Evolutionary conservation across 1,140 invertebrate genomes (phyloP).

Genomic region (Cyclina sinensis): DNA sequence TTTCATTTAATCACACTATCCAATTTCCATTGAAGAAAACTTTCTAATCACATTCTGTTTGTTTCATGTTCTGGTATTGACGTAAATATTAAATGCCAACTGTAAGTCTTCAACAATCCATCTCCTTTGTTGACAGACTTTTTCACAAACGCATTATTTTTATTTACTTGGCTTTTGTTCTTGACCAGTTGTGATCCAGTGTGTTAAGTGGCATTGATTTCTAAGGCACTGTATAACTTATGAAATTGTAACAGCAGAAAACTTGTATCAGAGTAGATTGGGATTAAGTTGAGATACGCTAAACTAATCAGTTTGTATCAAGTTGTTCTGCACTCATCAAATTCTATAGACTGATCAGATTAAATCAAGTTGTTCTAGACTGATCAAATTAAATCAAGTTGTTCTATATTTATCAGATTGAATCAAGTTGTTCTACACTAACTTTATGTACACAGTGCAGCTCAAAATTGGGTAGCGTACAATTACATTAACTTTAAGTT

Average conservation of each 20-base stretch:
- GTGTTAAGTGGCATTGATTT: conserved; percentile 7
- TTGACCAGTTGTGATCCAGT: not conserved
- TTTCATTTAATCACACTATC: not conserved
- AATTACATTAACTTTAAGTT: not conserved
- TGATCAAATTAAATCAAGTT: not conserved
- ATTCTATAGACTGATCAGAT: too few species aligned
- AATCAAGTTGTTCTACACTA: not conserved
- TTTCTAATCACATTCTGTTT: not conserved
- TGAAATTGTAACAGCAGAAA: not conserved
- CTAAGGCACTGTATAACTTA: not conserved
- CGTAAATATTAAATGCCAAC: not conserved
- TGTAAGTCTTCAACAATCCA: not conserved
- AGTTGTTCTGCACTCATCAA: not conserved
- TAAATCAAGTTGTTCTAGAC: not conserved
- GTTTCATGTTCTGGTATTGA: not conserved
- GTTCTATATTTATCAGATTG: not conserved
- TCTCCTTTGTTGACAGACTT: not conserved
- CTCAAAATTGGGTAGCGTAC: conserved; percentile 1
- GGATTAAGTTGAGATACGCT: too few species aligned
- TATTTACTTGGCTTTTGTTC: not conserved
- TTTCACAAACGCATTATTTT: not conserved
- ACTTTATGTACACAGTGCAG: not conserved
- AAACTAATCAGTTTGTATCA: not conserved
- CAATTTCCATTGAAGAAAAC: not conserved
- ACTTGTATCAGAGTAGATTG: not conserved